Conservation (phyloP, 2,113 vertebrate genomes). For the Paracyprichromis sp. region DNA sequence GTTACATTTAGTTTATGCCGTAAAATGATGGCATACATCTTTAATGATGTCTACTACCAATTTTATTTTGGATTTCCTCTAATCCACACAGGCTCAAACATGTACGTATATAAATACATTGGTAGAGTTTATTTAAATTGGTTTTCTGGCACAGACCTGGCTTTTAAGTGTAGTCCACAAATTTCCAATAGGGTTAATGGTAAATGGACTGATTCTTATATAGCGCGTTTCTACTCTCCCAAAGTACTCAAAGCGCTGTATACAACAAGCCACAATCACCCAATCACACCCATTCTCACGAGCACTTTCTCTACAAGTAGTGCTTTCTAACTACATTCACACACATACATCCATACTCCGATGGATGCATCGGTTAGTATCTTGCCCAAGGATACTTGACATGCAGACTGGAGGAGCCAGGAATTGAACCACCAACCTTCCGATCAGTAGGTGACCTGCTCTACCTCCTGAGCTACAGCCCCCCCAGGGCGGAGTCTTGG, state of each 20-base stretch:
- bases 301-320: background rate
- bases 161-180: background rate
- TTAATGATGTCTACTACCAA: background rate
- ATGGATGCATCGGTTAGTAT: background rate
- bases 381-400: background rate
- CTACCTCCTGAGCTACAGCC: background rate
- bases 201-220: background rate
- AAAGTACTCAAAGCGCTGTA: background rate
- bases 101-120: background rate
- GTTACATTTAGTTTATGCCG: background rate
- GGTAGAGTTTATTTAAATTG: background rate
- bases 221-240: background rate
- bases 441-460: background rate
- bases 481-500: accelerated
- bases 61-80: background rate
- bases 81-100: background rate
- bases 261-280: background rate
- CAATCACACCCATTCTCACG: background rate
- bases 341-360: background rate
- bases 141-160: background rate
- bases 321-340: background rate
- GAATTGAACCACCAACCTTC: background rate
- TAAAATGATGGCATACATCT: background rate
- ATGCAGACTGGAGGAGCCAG: background rate
- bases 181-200: background rate